A percentile compares a stretch with the other conserved stretches of the same genome.
Conservation (phyloP, 1,140 invertebrate species). For the Armadillidium nasatum region DNA sequence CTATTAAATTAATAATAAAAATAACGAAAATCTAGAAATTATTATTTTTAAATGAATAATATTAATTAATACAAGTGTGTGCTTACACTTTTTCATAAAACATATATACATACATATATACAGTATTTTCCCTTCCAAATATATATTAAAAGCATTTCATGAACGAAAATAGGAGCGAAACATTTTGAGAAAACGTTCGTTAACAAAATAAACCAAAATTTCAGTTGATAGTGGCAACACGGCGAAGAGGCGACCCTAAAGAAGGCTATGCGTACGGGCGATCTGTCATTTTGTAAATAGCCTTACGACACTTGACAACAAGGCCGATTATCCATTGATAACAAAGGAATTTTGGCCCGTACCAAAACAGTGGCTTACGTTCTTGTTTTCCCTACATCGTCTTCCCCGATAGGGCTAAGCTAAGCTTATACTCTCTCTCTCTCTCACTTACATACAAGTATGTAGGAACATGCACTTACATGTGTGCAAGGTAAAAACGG, state of each 20-base stretch:
- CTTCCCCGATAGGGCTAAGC: not conserved
- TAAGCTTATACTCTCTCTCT: too few species aligned
- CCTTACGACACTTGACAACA: constrained; percentile 1
- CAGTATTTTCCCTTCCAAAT: not conserved
- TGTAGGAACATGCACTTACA: too few species aligned
- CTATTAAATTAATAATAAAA: too few species aligned
- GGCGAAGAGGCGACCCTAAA: not conserved
- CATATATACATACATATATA: not conserved
- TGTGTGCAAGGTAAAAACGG: too few species aligned
- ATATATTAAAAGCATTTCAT: not conserved
- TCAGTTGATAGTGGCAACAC: constrained; percentile 4
- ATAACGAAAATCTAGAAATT: too few species aligned
- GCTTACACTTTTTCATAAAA: too few species aligned
- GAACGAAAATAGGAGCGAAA: not conserved
- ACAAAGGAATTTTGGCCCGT: not conserved
- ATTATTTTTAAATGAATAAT: too few species aligned
- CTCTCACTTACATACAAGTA: too few species aligned
- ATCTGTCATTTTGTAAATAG: constrained; percentile 9
- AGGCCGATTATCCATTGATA: constrained; percentile 1
- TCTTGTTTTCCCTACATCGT: not conserved
- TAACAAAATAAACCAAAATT: constrained; percentile 6
- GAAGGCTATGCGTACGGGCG: not conserved
- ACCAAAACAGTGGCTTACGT: not conserved
- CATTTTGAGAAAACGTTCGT: not conserved
- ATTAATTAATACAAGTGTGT: too few species aligned